These are phyloP conservation scores for Zoroaster sp. DNA, from an alignment of 53 echinoderm and acorn worm species.

Conservation along the genomic window DNA sequence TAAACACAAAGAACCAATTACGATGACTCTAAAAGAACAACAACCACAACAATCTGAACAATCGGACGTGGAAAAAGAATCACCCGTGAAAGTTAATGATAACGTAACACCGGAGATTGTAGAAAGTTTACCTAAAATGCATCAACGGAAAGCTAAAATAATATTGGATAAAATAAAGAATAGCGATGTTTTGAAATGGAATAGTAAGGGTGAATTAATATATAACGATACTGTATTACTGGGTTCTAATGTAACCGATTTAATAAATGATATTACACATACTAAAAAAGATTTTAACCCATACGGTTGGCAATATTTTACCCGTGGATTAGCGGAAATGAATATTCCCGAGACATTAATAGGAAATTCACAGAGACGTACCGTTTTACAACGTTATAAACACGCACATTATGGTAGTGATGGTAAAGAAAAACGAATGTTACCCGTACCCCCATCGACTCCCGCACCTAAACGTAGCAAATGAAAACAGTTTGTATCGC, in stretches of 20 bases:
- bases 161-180: not conserved
- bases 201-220: not conserved
- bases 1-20: not conserved
- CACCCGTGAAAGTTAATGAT: too few relatives aligned
- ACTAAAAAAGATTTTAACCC: slow-evolving; percentile 29
- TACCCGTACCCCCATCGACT: not conserved
- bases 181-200: not conserved
- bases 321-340: slow-evolving; percentile 19
- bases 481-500: not conserved
- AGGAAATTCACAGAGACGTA: not conserved
- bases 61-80: not conserved
- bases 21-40: not conserved
- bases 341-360: slow-evolving; percentile 34
- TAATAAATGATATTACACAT: slow-evolving; percentile 29
- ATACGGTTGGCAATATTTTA: slow-evolving; percentile 42
- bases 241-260: slow-evolving; percentile 44
- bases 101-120: not conserved
- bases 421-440: not conserved
- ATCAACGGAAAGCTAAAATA: not conserved
- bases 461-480: not conserved
- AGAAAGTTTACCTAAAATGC: not conserved
- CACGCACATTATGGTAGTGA: not conserved
- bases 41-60: too few relatives aligned
- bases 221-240: not conserved
- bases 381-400: not conserved